phyloP scores from a whole-genome alignment of 2,888 invertebrate genomes.

The Horisme vitalbata region DNA sequence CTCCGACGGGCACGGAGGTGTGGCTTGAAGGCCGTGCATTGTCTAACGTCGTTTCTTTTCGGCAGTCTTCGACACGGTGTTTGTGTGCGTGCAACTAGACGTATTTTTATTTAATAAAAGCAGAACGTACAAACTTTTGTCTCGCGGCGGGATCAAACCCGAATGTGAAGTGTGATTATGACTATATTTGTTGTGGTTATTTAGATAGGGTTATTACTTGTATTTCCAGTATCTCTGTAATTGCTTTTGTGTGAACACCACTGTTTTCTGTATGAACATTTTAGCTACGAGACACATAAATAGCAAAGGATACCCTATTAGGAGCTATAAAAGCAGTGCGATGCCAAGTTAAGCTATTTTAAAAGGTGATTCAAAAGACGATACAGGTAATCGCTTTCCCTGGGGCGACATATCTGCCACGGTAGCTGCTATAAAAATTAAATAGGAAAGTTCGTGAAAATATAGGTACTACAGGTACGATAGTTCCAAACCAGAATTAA shows the following conservation, averaged over 20 bases:
- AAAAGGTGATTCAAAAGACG: slow-evolving; percentile 20
- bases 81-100: too few species aligned
- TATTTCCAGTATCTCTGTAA: neutral
- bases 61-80: too few species aligned
- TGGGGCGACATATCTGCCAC: slow-evolving; percentile 4
- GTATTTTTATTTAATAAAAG: too few species aligned
- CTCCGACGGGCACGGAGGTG: too few species aligned
- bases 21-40: too few species aligned
- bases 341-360: slow-evolving; percentile 15
- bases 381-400: slow-evolving; percentile 20
- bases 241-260: neutral
- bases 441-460: slow-evolving; percentile 9
- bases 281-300: slow-evolving; percentile 4
- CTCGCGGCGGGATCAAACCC: too few species aligned
- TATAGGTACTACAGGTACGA: neutral
- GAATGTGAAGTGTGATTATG: too few species aligned
- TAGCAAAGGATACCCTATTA: slow-evolving; percentile 7
- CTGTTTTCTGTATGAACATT: slow-evolving; percentile 1
- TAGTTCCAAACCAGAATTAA: neutral
- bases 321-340: slow-evolving; percentile 10
- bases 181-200: too few species aligned
- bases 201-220: neutral
- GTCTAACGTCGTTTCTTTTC: too few species aligned
- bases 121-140: too few species aligned
- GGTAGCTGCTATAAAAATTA: slow-evolving; percentile 11